phyloP scores from a whole-genome alignment of 2,797 vertebrate genomes.

The Fratercula arctica region DNA sequence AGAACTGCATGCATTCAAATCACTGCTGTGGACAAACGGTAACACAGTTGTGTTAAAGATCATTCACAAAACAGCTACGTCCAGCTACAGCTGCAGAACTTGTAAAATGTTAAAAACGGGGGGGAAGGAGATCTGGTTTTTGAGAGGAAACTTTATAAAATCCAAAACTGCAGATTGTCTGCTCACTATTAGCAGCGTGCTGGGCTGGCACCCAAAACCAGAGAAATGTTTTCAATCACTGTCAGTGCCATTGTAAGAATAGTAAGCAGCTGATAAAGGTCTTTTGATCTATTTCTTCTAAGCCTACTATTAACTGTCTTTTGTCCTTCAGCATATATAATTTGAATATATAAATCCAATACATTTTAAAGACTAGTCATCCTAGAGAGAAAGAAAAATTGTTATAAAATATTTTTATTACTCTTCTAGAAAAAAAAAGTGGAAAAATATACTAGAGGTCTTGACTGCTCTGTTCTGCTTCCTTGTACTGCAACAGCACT shows the following conservation, averaged over 20 bases:
- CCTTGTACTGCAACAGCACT: neutral
- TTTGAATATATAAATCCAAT: neutral
- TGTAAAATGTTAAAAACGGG: neutral
- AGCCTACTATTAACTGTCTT: neutral
- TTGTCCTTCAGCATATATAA: neutral
- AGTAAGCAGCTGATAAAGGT: constrained; percentile 20
- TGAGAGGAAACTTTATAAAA: neutral
- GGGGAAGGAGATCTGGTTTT: neutral
- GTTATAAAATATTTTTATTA: neutral
- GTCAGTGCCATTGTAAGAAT: neutral
- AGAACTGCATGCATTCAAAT: neutral
- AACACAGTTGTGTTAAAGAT: neutral
- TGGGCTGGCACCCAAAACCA: constrained; percentile 3
- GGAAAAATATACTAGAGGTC: neutral
- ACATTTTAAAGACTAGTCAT: neutral
- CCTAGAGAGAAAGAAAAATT: neutral
- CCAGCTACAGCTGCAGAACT: neutral
- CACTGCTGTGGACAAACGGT: neutral
- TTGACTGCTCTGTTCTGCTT: neutral
- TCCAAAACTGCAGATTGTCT: neutral
- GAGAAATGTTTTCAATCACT: constrained; percentile 43
- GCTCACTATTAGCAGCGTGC: neutral
- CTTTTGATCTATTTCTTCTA: constrained; percentile 25
- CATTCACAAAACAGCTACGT: neutral
- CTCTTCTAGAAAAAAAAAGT: neutral